Base-by-base conservation (phyloP, 2,888 invertebrate species). In the Tinea semifulvella region DNA sequence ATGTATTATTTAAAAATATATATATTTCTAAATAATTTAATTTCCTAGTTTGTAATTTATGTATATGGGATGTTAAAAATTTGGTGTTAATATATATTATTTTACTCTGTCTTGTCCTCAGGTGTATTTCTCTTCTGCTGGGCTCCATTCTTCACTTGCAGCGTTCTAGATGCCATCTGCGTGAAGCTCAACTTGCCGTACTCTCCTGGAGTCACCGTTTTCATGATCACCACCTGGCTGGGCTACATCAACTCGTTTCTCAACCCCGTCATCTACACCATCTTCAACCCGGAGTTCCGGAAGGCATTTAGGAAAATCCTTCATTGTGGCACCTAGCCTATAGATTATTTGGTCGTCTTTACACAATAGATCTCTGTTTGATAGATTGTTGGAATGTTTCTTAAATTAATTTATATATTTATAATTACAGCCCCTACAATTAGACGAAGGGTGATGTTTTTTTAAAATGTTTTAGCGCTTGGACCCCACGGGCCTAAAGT, bases 101-200 rank as follows among this genome's bases (percentile, higher is more conserved):
- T n/a, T n/a, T 22, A 22, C 5, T 22, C 8, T 36, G 2, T 36
- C 16, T 18, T 18, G 19, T 22, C 13, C 79, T n/a, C 85, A 98
- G 98, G 96, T 57, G 96, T 98, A 2, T 99, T 99, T 73, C 87
- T 99, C 31, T 88, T 97, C 62, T 99, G 98, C 77, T 99, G 98
- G 98, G 92, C 96, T 49, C 99, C 99, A 26, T 99, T 99, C 84
- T 99, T 99, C 86, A 94, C 96, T 1, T 96, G 97, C 81, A 97
- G 96, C 75, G 95, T 98, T 53, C 88, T 97, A 82, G 97, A 96
- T 65, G 99, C 98, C 7, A 88, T 98, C 68, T 98, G 98, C 83
- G 91, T 91, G 57, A 94, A 96, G 72, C 80, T 92, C 56, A 85
- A 86, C 43, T 83, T 86, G 55, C 85, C 88, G 51, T 94, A 92